Conservation (phyloP, 92 coral and sea anemone genomes). For the Porites divaricata region DNA sequence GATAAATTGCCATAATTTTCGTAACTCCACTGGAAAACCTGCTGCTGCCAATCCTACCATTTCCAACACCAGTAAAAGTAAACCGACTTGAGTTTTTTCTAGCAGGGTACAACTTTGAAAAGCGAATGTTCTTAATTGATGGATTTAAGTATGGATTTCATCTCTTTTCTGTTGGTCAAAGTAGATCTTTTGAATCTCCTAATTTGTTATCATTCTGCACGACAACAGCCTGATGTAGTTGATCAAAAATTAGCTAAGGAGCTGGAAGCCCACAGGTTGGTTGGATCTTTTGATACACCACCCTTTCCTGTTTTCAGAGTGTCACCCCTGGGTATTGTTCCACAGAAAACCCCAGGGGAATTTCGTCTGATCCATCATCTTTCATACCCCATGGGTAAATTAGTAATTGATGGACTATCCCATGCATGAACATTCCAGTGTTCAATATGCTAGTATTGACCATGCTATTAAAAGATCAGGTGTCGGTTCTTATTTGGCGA, state of each 20-base stretch:
- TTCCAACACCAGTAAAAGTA: conserved; percentile 46
- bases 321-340: conserved; percentile 21
- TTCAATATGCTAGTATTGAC: conserved; percentile 12
- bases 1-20: neutral
- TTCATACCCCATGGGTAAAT: conserved; percentile 36
- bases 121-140: neutral
- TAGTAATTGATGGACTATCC: conserved; percentile 49
- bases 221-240: conserved; percentile 22
- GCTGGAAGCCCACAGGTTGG: conserved; percentile 45
- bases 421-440: conserved; percentile 23
- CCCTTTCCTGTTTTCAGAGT: conserved; percentile 28
- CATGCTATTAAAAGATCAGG: conserved; percentile 37
- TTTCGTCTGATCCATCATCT: conserved; percentile 45
- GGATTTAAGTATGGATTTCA: conserved; percentile 37
- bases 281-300: conserved; percentile 43
- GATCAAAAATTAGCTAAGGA: conserved; percentile 40
- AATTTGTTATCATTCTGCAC: conserved; percentile 36
- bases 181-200: conserved; percentile 2
- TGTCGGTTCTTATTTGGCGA: conserved; percentile 34
- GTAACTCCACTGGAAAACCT: conserved; percentile 2
- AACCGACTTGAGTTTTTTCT: conserved; percentile 27
- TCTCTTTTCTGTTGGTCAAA: conserved; percentile 22
- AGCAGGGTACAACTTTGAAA: neutral
- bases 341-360: neutral
- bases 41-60: conserved; percentile 1